Conservation (phyloP, 2,113 vertebrate genomes). For the Echinops telfairi region DNA sequence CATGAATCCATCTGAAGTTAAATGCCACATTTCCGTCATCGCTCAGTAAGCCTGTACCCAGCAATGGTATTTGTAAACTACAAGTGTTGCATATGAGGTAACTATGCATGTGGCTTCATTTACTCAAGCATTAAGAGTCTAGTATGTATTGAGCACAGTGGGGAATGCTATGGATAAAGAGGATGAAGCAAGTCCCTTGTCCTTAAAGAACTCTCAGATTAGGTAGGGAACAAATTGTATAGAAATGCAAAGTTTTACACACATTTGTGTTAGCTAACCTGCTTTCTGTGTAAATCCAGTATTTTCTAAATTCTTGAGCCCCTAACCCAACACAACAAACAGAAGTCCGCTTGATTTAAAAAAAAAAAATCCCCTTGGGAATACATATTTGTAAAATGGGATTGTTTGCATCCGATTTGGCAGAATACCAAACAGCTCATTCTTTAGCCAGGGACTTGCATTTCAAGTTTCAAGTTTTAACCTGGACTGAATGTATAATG, state of each 20-base stretch:
- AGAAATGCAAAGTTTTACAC: neutral
- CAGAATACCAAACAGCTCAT: neutral
- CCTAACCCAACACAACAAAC: conserved; percentile 40
- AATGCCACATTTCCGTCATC: neutral
- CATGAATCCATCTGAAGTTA: neutral
- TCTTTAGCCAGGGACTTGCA: conserved; percentile 33
- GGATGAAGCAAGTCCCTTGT: neutral
- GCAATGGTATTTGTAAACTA: neutral
- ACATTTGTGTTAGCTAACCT: neutral
- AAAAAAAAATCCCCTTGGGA: neutral
- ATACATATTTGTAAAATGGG: conserved; percentile 33
- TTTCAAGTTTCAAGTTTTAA: conserved; percentile 50
- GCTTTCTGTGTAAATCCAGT: conserved; percentile 15
- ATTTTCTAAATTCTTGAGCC: conserved; percentile 50
- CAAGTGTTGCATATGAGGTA: neutral
- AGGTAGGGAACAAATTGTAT: neutral
- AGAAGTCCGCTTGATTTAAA: neutral
- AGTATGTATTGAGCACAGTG: neutral
- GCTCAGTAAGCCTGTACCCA: neutral
- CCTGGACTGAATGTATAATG: neutral
- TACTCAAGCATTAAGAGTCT: conserved; percentile 6
- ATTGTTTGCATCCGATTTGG: conserved; percentile 50
- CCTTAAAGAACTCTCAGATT: neutral
- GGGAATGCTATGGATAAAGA: neutral
- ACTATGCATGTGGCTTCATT: neutral